Percentiles rank a stretch among this genome's conserved stretches.
phyloP scores from a whole-genome alignment of 2,888 invertebrate genomes.

The Cerastoderma edule region DNA sequence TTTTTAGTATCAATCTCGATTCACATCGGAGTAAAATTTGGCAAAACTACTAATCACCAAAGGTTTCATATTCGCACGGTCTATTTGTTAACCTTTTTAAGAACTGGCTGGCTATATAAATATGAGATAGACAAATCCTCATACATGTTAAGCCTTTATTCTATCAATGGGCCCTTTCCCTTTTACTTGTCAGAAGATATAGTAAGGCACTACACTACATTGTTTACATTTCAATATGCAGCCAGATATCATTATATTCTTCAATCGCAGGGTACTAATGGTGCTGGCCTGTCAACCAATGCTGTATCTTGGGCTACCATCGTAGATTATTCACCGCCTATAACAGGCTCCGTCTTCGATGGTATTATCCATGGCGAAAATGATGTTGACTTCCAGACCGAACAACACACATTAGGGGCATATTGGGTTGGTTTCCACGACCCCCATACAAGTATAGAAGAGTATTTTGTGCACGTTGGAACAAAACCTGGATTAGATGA shows the following conservation, averaged over 20 bases:
- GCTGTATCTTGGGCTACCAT: slow-evolving; percentile 41
- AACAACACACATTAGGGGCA: slow-evolving; percentile 34
- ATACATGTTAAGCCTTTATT: no score
- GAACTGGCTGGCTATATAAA: no score
- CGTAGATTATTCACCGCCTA: slow-evolving; percentile 53
- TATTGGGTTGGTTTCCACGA: slow-evolving; percentile 63
- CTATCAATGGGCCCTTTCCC: no score
- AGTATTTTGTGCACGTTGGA: slow-evolving; percentile 61
- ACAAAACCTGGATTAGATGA: slow-evolving; percentile 56
- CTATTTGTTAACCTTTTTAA: no score
- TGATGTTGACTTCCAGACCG: slow-evolving; percentile 57
- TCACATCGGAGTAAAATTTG: no score
- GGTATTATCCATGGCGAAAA: slow-evolving; percentile 26
- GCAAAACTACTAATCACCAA: no score
- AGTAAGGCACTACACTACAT: no score
- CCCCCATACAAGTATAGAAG: slow-evolving; percentile 50
- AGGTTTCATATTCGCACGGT: no score
- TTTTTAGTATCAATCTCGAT: no score
- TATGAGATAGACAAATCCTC: no score
- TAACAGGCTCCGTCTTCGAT: slow-evolving; percentile 39
- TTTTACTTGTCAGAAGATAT: no score
- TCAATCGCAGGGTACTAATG: slow-evolving; percentile 52
- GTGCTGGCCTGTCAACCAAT: slow-evolving; percentile 57
- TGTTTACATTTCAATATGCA: not conserved
- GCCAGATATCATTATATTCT: not conserved